phyloP scores from a whole-genome alignment of 2,888 invertebrate genomes.

The Linnaemya tessellans region DNA sequence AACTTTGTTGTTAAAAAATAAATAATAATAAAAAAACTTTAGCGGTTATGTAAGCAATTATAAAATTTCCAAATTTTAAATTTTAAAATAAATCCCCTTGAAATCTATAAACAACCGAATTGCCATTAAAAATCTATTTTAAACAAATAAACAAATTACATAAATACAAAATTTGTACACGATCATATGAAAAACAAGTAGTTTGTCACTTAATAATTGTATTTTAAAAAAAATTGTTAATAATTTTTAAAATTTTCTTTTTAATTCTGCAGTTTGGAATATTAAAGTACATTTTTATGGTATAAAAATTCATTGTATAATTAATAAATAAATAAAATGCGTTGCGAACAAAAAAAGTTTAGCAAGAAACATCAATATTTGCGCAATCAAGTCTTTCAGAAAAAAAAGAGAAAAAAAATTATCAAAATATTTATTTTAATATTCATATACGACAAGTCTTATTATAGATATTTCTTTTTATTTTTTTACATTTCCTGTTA shows the following conservation, averaged over 20 bases:
- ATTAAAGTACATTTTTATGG: too few relatives aligned
- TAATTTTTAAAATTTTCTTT: not conserved
- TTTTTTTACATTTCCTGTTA: constrained; percentile 1
- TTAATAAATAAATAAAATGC: not conserved
- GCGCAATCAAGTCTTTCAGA: not conserved
- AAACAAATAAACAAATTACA: too few relatives aligned
- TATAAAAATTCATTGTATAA: too few relatives aligned
- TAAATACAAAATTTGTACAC: too few relatives aligned
- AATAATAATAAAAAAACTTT: not conserved
- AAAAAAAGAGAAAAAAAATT: not conserved
- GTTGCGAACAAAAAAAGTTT: not conserved
- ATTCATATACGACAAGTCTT: not conserved
- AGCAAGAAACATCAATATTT: not conserved
- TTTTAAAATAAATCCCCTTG: not conserved
- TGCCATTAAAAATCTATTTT: too few relatives aligned
- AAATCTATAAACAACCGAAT: too few relatives aligned
- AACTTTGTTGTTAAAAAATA: not conserved
- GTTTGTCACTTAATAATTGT: not conserved
- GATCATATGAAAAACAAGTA: not conserved
- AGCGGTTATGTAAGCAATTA: not conserved
- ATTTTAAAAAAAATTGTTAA: too few relatives aligned
- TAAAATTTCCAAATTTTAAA: not conserved
- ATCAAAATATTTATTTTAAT: constrained; percentile 4
- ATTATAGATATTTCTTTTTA: not conserved
- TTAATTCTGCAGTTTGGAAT: not conserved